These are phyloP conservation scores for Eriosoma lanigerum DNA, from an alignment of 1,140 invertebrate species.

Conservation along the genomic window DNA sequence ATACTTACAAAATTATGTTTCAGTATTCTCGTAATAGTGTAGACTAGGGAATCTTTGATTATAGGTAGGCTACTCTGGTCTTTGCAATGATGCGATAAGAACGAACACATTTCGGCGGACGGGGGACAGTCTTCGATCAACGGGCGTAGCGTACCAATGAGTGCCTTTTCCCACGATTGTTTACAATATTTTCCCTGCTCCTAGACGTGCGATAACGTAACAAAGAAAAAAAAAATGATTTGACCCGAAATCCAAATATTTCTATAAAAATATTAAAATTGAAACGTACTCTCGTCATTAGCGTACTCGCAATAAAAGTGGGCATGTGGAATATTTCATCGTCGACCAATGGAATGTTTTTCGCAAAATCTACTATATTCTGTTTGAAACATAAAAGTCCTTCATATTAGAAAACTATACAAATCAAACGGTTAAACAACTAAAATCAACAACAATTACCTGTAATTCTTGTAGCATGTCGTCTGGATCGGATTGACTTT, in stretches of 20 bases:
- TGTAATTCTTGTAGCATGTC: slow-evolving; percentile 81
- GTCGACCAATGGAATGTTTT: slow-evolving; percentile 78
- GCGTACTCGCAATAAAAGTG: slow-evolving; percentile 72
- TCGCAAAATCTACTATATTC: slow-evolving; percentile 77
- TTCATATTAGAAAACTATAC: too few relatives aligned
- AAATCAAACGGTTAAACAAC: too few relatives aligned
- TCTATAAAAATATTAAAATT: background rate
- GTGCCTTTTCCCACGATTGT: slow-evolving; percentile 59
- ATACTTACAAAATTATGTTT: slow-evolving; percentile 76
- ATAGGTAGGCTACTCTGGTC: slow-evolving; percentile 65
- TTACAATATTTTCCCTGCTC: slow-evolving; percentile 57
- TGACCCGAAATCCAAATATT: too few relatives aligned
- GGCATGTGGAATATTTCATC: slow-evolving; percentile 74
- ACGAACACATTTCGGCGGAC: slow-evolving; percentile 66
- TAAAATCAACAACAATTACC: slow-evolving; percentile 59
- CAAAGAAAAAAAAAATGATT: too few relatives aligned
- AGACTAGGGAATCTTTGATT: slow-evolving; percentile 67
- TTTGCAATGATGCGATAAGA: slow-evolving; percentile 64
- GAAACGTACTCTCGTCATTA: slow-evolving; percentile 64
- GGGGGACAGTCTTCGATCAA: slow-evolving; percentile 66
- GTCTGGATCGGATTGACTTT: slow-evolving; percentile 69
- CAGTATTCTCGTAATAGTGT: slow-evolving; percentile 76
- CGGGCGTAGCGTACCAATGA: slow-evolving; percentile 64
- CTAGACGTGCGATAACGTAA: slow-evolving; percentile 49
- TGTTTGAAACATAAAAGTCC: slow-evolving; percentile 59